Percentiles rank a stretch among this genome's conserved stretches.
Conservation (phyloP, 2,113 vertebrate genomes). For the Haemorhous mexicanus region DNA sequence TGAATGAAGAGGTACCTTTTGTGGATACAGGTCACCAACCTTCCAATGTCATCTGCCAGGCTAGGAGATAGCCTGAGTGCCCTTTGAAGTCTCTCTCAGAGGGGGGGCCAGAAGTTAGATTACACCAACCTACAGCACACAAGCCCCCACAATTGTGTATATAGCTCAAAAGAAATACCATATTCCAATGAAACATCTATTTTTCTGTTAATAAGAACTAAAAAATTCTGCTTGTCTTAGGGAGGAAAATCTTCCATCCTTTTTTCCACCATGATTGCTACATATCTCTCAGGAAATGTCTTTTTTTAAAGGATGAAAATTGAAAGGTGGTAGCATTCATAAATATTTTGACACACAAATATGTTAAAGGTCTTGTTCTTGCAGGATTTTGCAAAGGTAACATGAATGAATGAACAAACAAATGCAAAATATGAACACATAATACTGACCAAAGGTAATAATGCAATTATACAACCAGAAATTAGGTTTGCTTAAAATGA, state of each 20-base stretch:
- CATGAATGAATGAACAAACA: neutral
- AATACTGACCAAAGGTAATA: neutral
- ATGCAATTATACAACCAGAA: neutral
- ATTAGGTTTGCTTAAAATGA: neutral
- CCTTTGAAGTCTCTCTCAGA: neutral
- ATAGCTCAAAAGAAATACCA: neutral
- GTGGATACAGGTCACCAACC: neutral
- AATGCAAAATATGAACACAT: neutral
- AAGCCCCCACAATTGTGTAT: neutral
- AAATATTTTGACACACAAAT: neutral
- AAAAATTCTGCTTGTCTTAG: neutral
- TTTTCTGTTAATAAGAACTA: neutral
- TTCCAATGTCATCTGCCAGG: neutral
- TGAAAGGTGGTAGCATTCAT: neutral
- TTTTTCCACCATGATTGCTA: neutral
- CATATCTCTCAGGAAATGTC: neutral
- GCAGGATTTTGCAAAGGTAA: neutral
- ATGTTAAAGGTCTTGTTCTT: neutral
- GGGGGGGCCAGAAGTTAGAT: neutral
- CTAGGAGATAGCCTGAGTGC: neutral
- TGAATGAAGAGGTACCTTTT: neutral
- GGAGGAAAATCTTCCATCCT: neutral
- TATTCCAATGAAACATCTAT: neutral
- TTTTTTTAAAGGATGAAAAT: neutral
- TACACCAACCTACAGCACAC: neutral